phyloP scores from a whole-genome alignment of 2,888 invertebrate genomes.

The Neocrepidodera transversa region DNA sequence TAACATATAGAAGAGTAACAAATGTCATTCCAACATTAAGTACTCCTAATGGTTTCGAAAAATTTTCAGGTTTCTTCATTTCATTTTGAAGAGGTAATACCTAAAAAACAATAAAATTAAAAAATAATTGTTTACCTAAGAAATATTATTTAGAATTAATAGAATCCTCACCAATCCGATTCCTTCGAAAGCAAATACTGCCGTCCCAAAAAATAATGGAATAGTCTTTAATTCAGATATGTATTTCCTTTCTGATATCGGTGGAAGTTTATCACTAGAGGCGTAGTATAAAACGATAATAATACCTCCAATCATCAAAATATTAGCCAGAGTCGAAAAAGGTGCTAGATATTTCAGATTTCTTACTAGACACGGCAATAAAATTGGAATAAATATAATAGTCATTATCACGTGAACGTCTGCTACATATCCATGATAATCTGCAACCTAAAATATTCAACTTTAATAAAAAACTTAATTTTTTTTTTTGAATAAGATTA shows the following conservation, averaged over 20 bases:
- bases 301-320: constrained; percentile 77
- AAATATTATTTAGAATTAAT: neutral
- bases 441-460: constrained; percentile 68
- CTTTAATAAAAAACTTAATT: too few relatives aligned
- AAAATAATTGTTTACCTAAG: neutral
- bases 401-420: constrained; percentile 78
- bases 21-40: constrained; percentile 88
- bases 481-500: too few relatives aligned
- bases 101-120: constrained; percentile 60
- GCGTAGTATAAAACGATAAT: constrained; percentile 82
- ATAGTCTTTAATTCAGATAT: constrained; percentile 68
- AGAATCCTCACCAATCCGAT: constrained; percentile 79
- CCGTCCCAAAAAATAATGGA: constrained; percentile 94
- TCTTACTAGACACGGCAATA: constrained; percentile 77
- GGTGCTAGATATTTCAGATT: constrained; percentile 80
- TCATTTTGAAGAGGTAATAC: constrained; percentile 93
- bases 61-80: constrained; percentile 81
- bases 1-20: constrained; percentile 78
- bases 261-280: constrained; percentile 72
- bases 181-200: constrained; percentile 96
- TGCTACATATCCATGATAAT: constrained; percentile 68
- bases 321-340: constrained; percentile 79
- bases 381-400: constrained; percentile 74
- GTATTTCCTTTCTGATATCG: constrained; percentile 66
- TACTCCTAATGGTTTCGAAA: constrained; percentile 83